Evolutionary conservation across 2,113 vertebrate species (phyloP).

Genomic region (Dendropsophus ebraccatus): DNA sequence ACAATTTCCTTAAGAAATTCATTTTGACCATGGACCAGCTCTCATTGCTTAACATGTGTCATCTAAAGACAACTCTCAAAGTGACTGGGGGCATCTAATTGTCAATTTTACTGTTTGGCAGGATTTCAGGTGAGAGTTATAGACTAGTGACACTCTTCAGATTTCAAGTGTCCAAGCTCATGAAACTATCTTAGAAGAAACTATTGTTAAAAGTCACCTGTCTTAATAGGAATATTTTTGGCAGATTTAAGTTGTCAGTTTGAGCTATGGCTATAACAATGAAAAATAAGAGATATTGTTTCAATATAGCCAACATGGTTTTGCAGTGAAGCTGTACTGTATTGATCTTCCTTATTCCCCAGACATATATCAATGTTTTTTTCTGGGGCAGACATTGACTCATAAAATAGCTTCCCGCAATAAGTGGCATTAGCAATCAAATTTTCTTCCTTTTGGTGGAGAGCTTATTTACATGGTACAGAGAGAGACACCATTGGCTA

Average conservation of each 20-base stretch:
- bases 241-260: not conserved
- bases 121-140: no score
- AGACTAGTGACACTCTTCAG: not conserved
- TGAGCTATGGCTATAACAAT: not conserved
- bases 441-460: not conserved
- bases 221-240: not conserved
- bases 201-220: not conserved
- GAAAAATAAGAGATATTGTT: not conserved
- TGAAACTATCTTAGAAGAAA: not conserved
- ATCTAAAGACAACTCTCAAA: not conserved
- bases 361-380: not conserved
- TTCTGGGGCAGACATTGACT: no score
- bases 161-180: not conserved
- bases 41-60: not conserved
- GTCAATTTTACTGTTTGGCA: not conserved
- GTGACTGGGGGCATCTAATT: not conserved
- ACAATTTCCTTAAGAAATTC: not conserved
- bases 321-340: not conserved
- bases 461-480: not conserved
- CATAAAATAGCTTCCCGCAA: no score
- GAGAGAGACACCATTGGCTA: not conserved
- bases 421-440: no score
- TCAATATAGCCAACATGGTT: not conserved
- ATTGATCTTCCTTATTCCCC: no score
- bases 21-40: not conserved